phyloP scores from a whole-genome alignment of 2,888 invertebrate species.

The Drosophila kanekoi region DNA sequence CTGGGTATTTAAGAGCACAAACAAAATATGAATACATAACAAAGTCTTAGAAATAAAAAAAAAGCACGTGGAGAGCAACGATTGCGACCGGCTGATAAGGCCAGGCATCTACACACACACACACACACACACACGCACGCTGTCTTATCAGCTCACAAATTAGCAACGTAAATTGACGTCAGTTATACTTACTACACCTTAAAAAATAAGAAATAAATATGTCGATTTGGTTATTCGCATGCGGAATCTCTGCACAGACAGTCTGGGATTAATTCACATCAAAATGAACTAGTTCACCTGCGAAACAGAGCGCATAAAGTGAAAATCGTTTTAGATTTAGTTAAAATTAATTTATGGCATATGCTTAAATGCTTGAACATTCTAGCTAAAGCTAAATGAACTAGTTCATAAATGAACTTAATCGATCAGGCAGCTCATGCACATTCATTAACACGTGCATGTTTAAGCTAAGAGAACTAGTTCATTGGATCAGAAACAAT shows the following conservation, averaged over 20 bases:
- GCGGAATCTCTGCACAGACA: background rate
- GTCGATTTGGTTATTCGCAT: conserved; percentile 27
- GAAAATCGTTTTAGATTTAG: conserved; percentile 2
- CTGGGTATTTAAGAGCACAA: conserved; percentile 12
- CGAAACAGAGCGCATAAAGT: conserved; percentile 6
- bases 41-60: conserved; percentile 7
- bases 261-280: no score
- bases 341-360: conserved; percentile 2
- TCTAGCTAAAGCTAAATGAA: background rate
- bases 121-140: conserved; percentile 8
- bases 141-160: conserved; percentile 46
- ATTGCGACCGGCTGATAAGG: conserved; percentile 39
- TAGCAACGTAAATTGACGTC: conserved; percentile 56
- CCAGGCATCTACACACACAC: conserved; percentile 3
- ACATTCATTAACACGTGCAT: no score
- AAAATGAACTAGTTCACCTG: conserved; percentile 11
- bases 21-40: conserved; percentile 18
- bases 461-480: background rate
- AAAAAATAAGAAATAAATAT: conserved; percentile 34
- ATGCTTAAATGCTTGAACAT: background rate
- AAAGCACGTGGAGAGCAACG: conserved; percentile 50
- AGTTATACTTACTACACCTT: conserved; percentile 34
- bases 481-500: background rate
- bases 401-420: conserved; percentile 10
- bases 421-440: no score